A percentile compares a stretch with the other conserved stretches of the same genome.
These are phyloP conservation scores for Lampris incognitus DNA, from an alignment of 2,113 vertebrate species.

Conservation along the genomic window DNA sequence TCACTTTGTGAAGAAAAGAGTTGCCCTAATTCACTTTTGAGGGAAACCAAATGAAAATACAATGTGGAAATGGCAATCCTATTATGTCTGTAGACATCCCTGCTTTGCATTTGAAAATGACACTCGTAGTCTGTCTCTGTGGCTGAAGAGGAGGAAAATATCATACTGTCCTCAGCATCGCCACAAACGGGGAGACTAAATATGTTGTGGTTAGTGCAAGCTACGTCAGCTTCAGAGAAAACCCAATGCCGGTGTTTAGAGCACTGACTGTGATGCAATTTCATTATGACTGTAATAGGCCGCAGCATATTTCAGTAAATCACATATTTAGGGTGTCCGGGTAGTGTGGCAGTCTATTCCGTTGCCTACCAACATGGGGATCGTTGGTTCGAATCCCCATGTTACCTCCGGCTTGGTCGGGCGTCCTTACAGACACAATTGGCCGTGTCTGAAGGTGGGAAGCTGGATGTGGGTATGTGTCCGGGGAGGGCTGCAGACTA, in stretches of 20 bases:
- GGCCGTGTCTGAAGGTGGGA: too few species aligned
- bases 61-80: constrained; percentile 66
- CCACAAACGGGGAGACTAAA: neutral
- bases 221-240: neutral
- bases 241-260: neutral
- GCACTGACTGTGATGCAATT: constrained; percentile 19
- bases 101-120: constrained; percentile 69
- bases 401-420: too few species aligned
- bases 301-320: neutral
- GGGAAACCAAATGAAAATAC: constrained; percentile 46
- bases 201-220: constrained; percentile 5
- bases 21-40: constrained; percentile 74
- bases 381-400: too few species aligned
- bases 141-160: constrained; percentile 23
- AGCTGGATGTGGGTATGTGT: too few species aligned
- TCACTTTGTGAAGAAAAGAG: constrained; percentile 66
- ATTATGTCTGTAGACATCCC: constrained; percentile 61
- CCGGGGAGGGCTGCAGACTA: too few species aligned
- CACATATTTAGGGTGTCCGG: too few species aligned
- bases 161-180: neutral
- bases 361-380: too few species aligned
- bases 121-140: constrained; percentile 47
- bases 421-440: too few species aligned
- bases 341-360: too few species aligned
- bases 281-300: constrained; percentile 24